Percentiles rank a stretch among this genome's conserved stretches.
Evolutionary conservation across 1,140 invertebrate species (phyloP).

Genomic region (Octopus sinensis): DNA sequence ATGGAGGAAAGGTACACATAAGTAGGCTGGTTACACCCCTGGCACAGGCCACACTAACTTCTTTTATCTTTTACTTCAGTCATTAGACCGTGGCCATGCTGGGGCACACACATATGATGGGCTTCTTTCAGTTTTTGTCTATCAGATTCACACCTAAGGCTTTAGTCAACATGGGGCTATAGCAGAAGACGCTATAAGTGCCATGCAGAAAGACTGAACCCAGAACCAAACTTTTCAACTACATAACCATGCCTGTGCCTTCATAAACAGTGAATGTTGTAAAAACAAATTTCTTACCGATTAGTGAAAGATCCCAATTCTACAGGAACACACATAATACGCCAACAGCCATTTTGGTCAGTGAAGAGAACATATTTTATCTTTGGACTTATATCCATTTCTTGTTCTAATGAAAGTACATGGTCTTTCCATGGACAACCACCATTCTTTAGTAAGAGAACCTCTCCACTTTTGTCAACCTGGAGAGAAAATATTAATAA

Average conservation of each 20-base stretch:
- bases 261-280: not conserved
- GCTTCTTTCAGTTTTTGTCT: not conserved
- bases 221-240: not conserved
- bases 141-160: not conserved
- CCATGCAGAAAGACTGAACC: not conserved
- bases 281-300: conserved; percentile 61
- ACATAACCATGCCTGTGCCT: not conserved
- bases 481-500: conserved; percentile 27
- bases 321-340: conserved; percentile 78
- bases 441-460: conserved; percentile 67
- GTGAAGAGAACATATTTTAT: conserved; percentile 80
- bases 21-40: too few species aligned
- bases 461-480: conserved; percentile 72
- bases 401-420: conserved; percentile 76
- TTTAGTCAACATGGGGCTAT: not conserved
- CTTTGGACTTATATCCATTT: conserved; percentile 64
- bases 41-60: too few species aligned
- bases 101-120: not conserved
- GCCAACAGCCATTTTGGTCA: conserved; percentile 66
- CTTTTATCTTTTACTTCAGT: too few species aligned
- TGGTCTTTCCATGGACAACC: conserved; percentile 87
- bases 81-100: too few species aligned
- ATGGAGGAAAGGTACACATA: too few species aligned
- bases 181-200: not conserved
- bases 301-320: conserved; percentile 72